Base-by-base conservation (phyloP, 2,888 invertebrate genomes). In the Alitta virens region DNA sequence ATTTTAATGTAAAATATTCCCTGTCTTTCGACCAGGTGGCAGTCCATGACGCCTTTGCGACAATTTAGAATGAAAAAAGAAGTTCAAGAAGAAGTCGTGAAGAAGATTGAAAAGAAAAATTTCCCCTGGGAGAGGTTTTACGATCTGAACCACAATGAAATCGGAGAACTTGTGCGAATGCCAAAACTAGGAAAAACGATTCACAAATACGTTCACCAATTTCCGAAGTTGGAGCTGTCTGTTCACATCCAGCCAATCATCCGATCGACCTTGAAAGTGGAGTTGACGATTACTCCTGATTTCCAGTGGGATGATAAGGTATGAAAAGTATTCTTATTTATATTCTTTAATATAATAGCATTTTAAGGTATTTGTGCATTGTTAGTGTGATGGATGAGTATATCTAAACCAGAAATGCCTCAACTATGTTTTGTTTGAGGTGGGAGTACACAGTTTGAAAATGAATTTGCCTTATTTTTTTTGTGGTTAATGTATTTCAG, bases 201-300 rank as follows among this genome's bases (percentile, higher is more conserved):
- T 68, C 96, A 98, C 83, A 93, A 92, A 77, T 94, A 93, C 78
- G 90, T 96, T 14, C 96, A 97, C 81, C 97, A 97, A 73, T 78
- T 82, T 60, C 99, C 99, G 0, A 96, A 96, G 81, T 81, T 99
- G 64, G 97, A 98, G 79, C 84, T 99, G 9, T 90, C 94, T 0
- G 97, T 98, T 0, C 95, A 98, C 78, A 95, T 99, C 71, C 97
- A 98, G 80, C 99, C 99, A 0, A 94, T 99, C 68, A 99, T 99
- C 0, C 79, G 87, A 62, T 85, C 85, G 18, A 98, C 97, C 0
- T 84, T 99, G 23, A 86, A 94, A 60, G 95, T 99, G 0, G 98
- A 99, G 82, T 84, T 99, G 18, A 97, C 97, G 0, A 93, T 99
- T 64, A 95, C 95, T 0, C 98, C 99, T 0, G 98, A 99, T 83